Conservation (phyloP, 2,797 vertebrate genomes). For the Jordanella pulchra region DNA sequence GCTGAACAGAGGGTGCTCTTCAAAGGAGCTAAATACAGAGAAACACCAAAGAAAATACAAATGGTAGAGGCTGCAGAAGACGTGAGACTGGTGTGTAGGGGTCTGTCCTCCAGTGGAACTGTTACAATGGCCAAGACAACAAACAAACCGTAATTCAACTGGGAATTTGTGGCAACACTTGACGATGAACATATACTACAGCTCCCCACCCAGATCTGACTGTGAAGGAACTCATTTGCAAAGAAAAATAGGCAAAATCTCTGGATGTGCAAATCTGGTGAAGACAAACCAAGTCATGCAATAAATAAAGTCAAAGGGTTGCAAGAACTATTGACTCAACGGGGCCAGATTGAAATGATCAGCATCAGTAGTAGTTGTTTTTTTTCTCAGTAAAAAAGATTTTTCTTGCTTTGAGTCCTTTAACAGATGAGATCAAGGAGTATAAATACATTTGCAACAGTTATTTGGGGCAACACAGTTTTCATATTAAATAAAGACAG, state of each 20-base stretch:
- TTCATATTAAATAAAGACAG: too few species aligned
- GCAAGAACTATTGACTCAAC: too few species aligned
- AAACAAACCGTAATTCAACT: neutral
- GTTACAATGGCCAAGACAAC: neutral
- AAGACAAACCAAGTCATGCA: neutral
- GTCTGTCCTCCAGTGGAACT: neutral
- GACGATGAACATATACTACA: neutral
- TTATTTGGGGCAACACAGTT: too few species aligned
- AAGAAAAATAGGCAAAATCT: constrained; percentile 2
- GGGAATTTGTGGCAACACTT: neutral
- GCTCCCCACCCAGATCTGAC: neutral
- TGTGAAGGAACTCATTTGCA: constrained; percentile 2
- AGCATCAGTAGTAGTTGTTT: neutral
- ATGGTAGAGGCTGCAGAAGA: neutral
- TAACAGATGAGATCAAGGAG: too few species aligned
- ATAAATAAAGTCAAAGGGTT: neutral
- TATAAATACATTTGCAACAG: too few species aligned
- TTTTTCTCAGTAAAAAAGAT: neutral
- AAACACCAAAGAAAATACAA: neutral
- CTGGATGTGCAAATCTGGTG: neutral
- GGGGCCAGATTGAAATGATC: too few species aligned
- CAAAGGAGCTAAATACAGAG: too few species aligned
- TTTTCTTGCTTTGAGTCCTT: neutral
- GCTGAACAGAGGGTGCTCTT: too few species aligned
- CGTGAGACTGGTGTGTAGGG: neutral